phyloP scores from a whole-genome alignment of 1,140 invertebrate genomes.

The Watersipora subatra region DNA sequence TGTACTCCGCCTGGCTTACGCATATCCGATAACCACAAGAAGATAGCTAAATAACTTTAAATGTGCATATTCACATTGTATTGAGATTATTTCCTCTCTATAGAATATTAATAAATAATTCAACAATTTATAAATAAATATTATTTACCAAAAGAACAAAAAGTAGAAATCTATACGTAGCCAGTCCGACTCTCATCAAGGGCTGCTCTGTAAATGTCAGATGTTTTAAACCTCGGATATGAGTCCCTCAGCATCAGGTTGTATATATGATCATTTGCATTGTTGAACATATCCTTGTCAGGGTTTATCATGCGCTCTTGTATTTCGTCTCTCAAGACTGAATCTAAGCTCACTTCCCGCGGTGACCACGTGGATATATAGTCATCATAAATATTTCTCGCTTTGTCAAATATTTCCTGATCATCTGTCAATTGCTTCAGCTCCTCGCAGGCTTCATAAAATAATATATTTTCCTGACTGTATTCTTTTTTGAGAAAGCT shows the following conservation, averaged over 20 bases:
- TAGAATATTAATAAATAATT: no score
- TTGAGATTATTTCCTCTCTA: no score
- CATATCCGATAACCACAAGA: no score
- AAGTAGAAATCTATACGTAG: no score
- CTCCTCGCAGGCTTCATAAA: neutral
- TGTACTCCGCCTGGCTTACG: no score
- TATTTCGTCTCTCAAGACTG: neutral
- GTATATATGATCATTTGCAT: conserved; percentile 90
- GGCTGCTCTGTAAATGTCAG: conserved; percentile 65
- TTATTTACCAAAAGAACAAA: no score
- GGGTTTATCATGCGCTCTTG: neutral
- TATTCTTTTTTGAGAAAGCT: conserved; percentile 8
- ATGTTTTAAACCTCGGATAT: conserved; percentile 87
- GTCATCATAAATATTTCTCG: neutral
- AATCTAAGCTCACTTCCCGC: neutral
- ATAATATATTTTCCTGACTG: conserved; percentile 1
- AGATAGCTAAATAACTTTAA: no score
- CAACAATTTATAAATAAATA: no score
- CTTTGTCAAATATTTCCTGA: neutral
- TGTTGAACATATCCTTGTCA: conserved; percentile 68
- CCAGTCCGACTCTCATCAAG: neutral
- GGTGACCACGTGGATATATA: neutral
- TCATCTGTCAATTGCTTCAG: neutral
- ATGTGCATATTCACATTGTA: no score
- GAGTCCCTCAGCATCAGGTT: conserved; percentile 95